Percentiles rank a stretch among this genome's conserved stretches.
These are phyloP conservation scores for Setipinna tenuifilis DNA, from an alignment of 2,797 vertebrate genomes.

Conservation along the genomic window DNA sequence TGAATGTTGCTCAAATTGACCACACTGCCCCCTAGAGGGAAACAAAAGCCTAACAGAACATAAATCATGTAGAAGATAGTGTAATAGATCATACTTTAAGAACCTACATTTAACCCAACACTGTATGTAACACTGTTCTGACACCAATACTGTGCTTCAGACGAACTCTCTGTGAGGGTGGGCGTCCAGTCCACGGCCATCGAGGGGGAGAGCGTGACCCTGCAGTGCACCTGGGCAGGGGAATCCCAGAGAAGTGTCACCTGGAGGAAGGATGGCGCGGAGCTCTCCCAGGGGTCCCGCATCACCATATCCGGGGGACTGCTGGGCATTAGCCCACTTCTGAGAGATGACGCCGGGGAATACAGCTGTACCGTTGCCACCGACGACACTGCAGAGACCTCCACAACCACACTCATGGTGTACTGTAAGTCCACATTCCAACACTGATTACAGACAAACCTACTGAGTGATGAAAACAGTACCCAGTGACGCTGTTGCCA, in stretches of 20 bases:
- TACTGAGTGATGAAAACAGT: too few relatives aligned
- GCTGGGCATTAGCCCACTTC: neutral
- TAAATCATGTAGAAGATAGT: too few relatives aligned
- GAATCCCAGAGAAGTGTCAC: neutral
- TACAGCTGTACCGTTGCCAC: neutral
- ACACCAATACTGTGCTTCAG: neutral
- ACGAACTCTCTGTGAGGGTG: neutral
- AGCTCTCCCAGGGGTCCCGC: neutral
- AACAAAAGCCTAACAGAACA: too few relatives aligned
- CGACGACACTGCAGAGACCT: neutral
- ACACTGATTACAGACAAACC: too few relatives aligned
- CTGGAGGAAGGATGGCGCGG: neutral
- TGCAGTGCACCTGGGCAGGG: neutral
- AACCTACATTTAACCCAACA: too few relatives aligned
- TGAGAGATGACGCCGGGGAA: neutral
- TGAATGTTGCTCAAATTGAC: neutral
- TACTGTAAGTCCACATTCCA: neutral
- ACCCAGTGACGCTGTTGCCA: too few relatives aligned
- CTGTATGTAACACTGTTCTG: neutral
- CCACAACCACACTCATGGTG: neutral
- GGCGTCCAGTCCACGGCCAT: neutral
- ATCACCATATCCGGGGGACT: neutral
- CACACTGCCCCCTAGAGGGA: neutral
- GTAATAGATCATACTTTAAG: too few relatives aligned
- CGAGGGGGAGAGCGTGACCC: neutral